Evolutionary conservation across 2,888 invertebrate genomes (phyloP), one percentile per base, ranked within the genome.

Genomic region (Cactoblastis cactorum): DNA sequence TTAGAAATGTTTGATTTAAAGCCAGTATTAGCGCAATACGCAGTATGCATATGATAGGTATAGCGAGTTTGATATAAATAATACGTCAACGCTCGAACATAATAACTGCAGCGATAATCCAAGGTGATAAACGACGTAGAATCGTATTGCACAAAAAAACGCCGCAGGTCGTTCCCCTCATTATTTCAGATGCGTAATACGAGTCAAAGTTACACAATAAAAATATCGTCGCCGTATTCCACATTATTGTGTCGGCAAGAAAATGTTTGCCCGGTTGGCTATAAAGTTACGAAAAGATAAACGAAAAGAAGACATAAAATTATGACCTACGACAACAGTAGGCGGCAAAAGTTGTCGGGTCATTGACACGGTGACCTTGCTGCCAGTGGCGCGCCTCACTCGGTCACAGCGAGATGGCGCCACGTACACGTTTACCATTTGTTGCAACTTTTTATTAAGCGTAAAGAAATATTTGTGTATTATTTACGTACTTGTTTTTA

Each of bases 261-360:
- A 67, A 72, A 72, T 69, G 71, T 81, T 83, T 78, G 77, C 78
- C 76, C 83, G 75, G 76, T 59, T 75, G 77, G 78, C 80, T 75
- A 84, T 86, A 85, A 87, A 85, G 80, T 87, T 84, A 73, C 83
- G 85, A 85, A 88, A 89, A 87, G 86, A 88, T 88, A 89, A 88
- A 89, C 88, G 87, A 87, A 88, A 89, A 87, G 88, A 86, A 87
- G 84, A 84, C 86, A 88, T 89, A 87, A 89, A 89, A 88, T 89
- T 86, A 88, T 88, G 88, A 89, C 88, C 88, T 89, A 89, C 88
- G 87, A 84, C 88, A 89, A 89, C 88, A 83, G 81, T 82, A 83
- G 81, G 83, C 86, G 85, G 88, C 85, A 86, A 88, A 88, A 89
- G 88, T 89, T 87, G 86, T 72, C 74, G 80, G 88, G 87, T 87